Evolutionary conservation across 2,797 vertebrate species (phyloP).

Genomic region (Coregonus suidteri): DNA sequence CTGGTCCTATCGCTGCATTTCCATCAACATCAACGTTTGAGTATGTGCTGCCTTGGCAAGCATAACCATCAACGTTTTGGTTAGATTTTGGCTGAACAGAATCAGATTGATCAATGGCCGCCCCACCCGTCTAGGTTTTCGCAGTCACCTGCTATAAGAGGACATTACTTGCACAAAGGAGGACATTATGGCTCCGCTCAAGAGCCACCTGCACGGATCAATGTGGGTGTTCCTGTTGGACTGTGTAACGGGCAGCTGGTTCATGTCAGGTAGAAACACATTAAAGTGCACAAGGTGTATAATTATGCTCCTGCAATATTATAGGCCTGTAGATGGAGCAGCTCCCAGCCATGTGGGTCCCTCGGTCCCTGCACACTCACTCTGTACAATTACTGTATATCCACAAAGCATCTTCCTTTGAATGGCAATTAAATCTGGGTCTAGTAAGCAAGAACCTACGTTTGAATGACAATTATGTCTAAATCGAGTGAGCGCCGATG

Average conservation of each 20-base stretch:
- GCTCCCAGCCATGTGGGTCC: background rate
- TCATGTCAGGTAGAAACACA: background rate
- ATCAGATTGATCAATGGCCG: too few species aligned
- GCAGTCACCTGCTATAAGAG: background rate
- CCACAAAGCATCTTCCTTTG: background rate
- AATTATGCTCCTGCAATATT: background rate
- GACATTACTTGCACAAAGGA: background rate
- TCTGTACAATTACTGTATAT: background rate
- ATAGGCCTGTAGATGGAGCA: background rate
- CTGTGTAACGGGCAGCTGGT: conserved; percentile 10
- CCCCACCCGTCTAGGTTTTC: background rate
- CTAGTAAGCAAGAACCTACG: background rate
- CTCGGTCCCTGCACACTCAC: too few species aligned
- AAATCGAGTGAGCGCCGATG: background rate
- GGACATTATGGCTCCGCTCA: background rate
- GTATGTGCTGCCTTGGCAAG: too few species aligned
- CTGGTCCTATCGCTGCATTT: background rate
- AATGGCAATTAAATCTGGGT: background rate
- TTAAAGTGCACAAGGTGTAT: background rate
- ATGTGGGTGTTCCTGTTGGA: conserved; percentile 8
- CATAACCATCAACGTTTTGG: too few species aligned
- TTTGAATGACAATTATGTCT: background rate
- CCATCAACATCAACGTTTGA: background rate
- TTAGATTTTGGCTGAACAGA: background rate
- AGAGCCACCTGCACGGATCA: background rate